These are phyloP conservation scores for Pseudanteris insignis DNA, from an alignment of 2,888 invertebrate species.

Conservation along the genomic window DNA sequence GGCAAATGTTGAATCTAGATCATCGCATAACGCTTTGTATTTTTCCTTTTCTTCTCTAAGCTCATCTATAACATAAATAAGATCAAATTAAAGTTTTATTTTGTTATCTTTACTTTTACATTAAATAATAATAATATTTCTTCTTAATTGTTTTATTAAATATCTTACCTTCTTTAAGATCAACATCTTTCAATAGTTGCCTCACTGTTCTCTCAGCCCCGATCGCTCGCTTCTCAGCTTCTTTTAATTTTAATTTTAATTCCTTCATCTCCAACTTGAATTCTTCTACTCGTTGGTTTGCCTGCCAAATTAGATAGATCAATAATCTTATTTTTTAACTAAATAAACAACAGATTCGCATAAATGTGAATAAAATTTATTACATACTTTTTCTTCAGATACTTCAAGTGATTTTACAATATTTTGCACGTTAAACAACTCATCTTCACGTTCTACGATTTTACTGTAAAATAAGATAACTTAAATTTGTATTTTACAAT, in stretches of 20 bases:
- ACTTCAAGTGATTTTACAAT: constrained; percentile 65
- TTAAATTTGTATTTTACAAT: neutral
- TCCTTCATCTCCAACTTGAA: constrained; percentile 62
- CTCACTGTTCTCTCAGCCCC: constrained; percentile 61
- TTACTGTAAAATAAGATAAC: constrained; percentile 51
- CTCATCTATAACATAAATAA: constrained; percentile 67
- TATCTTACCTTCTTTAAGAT: constrained; percentile 63
- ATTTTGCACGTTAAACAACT: constrained; percentile 64
- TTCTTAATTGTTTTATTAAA: too few species aligned
- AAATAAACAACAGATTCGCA: too few species aligned
- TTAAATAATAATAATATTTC: neutral
- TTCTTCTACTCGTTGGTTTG: constrained; percentile 63
- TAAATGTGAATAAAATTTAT: too few species aligned
- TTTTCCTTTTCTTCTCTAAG: constrained; percentile 77
- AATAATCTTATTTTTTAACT: too few species aligned
- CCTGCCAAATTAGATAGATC: constrained; percentile 47
- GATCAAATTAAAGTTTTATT: neutral
- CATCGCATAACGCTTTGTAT: constrained; percentile 81
- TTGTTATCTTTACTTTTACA: neutral
- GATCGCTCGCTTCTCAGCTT: constrained; percentile 63
- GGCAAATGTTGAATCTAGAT: constrained; percentile 79
- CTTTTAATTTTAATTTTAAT: constrained; percentile 57
- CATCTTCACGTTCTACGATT: constrained; percentile 64
- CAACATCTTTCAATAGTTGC: constrained; percentile 60
- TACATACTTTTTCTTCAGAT: constrained; percentile 62